phyloP scores from a whole-genome alignment of 2,797 vertebrate genomes.

The Mionectes olivaceus region DNA sequence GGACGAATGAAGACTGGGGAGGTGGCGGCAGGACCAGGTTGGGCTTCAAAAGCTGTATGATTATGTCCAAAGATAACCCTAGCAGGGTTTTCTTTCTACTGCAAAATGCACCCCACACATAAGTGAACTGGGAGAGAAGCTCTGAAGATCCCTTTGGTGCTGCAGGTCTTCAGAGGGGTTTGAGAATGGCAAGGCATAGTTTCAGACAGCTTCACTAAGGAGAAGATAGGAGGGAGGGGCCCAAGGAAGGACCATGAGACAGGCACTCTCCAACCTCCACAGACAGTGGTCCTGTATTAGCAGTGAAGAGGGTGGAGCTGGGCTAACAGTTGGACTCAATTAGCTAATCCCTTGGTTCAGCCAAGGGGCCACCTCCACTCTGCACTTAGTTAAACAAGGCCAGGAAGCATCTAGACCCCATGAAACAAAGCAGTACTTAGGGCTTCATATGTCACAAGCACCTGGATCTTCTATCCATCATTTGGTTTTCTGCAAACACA shows the following conservation, averaged over 20 bases:
- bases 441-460: neutral
- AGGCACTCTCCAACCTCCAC: neutral
- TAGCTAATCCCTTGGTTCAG: neutral
- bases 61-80: neutral
- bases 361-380: neutral
- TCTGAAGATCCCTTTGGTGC: neutral
- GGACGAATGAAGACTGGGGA: neutral
- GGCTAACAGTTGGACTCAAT: neutral
- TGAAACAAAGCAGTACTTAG: neutral
- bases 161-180: neutral
- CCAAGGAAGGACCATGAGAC: neutral
- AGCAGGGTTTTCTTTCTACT: fast-evolving
- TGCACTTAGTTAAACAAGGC: neutral
- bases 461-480: neutral
- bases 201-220: neutral
- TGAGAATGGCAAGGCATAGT: neutral
- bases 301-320: neutral
- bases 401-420: neutral
- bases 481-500: neutral
- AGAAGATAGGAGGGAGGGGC: neutral
- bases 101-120: fast-evolving
- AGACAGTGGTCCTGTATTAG: neutral
- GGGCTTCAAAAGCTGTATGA: neutral
- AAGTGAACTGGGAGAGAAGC: neutral
- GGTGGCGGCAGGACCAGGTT: neutral